phyloP scores from a whole-genome alignment of 2,797 vertebrate genomes.

The Graptemys geographica region DNA sequence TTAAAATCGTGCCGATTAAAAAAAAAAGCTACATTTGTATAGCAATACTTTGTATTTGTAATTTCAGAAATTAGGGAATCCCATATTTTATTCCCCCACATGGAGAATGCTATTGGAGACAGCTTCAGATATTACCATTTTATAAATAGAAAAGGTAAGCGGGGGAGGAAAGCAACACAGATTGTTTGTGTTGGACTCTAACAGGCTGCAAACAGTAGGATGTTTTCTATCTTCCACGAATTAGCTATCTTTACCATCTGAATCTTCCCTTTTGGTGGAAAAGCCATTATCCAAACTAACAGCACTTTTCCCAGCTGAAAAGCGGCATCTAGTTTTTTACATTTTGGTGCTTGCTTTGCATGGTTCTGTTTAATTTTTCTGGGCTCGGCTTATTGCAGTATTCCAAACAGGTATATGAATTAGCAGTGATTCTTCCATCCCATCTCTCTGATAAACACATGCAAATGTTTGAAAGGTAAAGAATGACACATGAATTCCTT shows the following conservation, averaged over 20 bases:
- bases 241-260: background rate
- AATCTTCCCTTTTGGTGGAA: conserved; percentile 34
- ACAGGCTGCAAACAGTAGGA: conserved; percentile 11
- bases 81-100: conserved; percentile 9
- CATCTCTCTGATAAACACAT: background rate
- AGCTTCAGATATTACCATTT: conserved; percentile 52
- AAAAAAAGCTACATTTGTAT: background rate
- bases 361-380: background rate
- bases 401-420: background rate
- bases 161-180: background rate
- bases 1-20: conserved; percentile 20
- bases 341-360: accelerated
- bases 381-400: background rate
- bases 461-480: background rate
- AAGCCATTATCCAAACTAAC: conserved; percentile 39
- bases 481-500: background rate
- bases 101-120: conserved; percentile 57
- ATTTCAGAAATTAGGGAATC: conserved; percentile 62
- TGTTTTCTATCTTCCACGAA: background rate
- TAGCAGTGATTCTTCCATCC: background rate
- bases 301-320: conserved; percentile 33
- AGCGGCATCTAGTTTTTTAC: background rate
- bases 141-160: background rate
- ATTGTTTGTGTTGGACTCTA: conserved; percentile 15
- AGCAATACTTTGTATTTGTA: conserved; percentile 57